A percentile compares a stretch with the other conserved stretches of the same genome.
These are phyloP conservation scores for Hipposideros armiger DNA, from an alignment of 2,113 vertebrate genomes.

Conservation along the genomic window DNA sequence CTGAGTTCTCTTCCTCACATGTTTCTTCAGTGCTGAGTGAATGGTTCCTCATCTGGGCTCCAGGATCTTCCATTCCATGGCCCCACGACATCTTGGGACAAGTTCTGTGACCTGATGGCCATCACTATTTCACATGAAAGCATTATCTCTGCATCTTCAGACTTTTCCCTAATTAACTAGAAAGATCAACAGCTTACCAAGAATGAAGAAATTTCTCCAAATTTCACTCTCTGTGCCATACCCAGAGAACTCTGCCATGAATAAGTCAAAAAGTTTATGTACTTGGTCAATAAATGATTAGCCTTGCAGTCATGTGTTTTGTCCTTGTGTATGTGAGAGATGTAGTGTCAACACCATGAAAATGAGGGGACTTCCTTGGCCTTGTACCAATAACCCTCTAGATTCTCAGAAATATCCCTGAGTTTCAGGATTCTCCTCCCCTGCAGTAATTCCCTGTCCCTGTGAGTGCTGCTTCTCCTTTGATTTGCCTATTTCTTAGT, in stretches of 20 bases:
- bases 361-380: neutral
- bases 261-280: neutral
- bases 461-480: neutral
- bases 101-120: neutral
- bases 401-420: neutral
- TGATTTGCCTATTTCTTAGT: neutral
- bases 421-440: neutral
- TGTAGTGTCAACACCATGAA: rapidly evolving
- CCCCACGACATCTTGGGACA: neutral
- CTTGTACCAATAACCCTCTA: neutral
- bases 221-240: neutral
- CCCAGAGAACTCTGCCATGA: neutral
- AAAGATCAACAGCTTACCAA: neutral
- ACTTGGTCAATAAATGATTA: conserved; percentile 58
- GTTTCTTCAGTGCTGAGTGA: neutral
- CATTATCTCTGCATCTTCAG: neutral
- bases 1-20: neutral
- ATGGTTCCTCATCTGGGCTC: neutral
- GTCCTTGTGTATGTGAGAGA: neutral
- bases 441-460: neutral
- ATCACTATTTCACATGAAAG: rapidly evolving
- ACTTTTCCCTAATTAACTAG: neutral
- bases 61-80: neutral
- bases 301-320: neutral
- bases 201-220: neutral